phyloP scores from a whole-genome alignment of 2,888 invertebrate genomes.

The Metallyticus violacea region DNA sequence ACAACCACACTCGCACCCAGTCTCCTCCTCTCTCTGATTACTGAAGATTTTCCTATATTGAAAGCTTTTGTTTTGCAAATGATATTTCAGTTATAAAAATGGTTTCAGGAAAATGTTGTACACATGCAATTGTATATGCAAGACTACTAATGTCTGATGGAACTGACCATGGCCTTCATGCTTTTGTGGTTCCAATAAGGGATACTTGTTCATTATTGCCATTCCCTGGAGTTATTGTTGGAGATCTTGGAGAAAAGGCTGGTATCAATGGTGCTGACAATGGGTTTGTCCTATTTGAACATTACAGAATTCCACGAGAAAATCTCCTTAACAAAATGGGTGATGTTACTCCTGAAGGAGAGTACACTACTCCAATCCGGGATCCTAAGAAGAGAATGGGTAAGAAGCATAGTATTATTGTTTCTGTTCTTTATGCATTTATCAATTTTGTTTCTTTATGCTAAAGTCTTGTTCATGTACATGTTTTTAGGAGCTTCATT shows the following conservation, averaged over 20 bases:
- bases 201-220: constrained; percentile 43
- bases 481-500: constrained; percentile 61
- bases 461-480: background rate
- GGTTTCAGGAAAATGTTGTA: constrained; percentile 44
- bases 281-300: constrained; percentile 62
- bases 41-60: too few species aligned
- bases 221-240: constrained; percentile 52
- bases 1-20: too few species aligned
- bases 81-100: background rate
- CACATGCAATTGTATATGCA: constrained; percentile 55
- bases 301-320: constrained; percentile 82
- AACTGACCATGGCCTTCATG: constrained; percentile 52
- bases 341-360: constrained; percentile 83
- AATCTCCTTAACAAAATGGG: constrained; percentile 84
- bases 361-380: constrained; percentile 85
- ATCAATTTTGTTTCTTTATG: background rate
- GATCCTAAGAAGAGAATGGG: constrained; percentile 83
- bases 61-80: too few species aligned
- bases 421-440: background rate
- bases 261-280: constrained; percentile 57
- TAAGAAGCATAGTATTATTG: constrained; percentile 35
- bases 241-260: constrained; percentile 57
- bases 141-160: constrained; percentile 53
- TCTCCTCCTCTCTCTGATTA: too few species aligned
- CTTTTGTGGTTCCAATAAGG: constrained; percentile 53